Evolutionary conservation across 2,888 invertebrate species (phyloP).

Genomic region (Orchestes rusci): DNA sequence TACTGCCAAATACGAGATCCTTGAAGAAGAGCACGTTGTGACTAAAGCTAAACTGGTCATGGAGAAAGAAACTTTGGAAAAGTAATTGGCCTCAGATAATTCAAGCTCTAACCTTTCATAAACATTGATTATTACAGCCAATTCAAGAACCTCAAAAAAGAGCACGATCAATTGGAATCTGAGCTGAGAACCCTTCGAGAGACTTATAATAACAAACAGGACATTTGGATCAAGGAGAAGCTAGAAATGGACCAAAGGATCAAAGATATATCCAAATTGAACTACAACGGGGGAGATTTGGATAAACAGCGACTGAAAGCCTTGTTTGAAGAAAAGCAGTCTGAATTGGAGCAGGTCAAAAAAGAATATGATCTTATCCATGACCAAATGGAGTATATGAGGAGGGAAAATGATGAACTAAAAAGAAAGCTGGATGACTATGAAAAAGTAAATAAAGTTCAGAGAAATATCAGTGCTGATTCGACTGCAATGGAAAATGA

Average conservation of each 20-base stretch:
- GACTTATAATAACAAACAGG: constrained; percentile 56
- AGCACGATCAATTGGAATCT: constrained; percentile 52
- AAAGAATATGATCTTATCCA: constrained; percentile 60
- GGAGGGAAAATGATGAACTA: constrained; percentile 72
- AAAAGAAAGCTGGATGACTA: constrained; percentile 76
- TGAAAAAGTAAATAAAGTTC: constrained; percentile 75
- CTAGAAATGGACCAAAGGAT: constrained; percentile 54
- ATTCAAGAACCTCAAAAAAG: constrained; percentile 54
- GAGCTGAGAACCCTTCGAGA: constrained; percentile 61
- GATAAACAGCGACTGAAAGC: constrained; percentile 64
- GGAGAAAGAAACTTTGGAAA: constrained; percentile 73
- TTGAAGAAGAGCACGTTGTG: constrained; percentile 79
- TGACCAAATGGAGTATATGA: constrained; percentile 66
- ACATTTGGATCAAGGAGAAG: constrained; percentile 68
- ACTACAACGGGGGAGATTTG: constrained; percentile 39
- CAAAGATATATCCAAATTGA: constrained; percentile 38
- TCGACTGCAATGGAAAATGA: constrained; percentile 70
- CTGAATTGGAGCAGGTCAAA: constrained; percentile 62
- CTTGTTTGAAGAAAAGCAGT: constrained; percentile 65
- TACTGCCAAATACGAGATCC: constrained; percentile 72
- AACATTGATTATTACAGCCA: constrained; percentile 45
- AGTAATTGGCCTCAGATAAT: constrained; percentile 49
- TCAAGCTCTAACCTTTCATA: neutral
- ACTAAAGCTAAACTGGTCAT: constrained; percentile 74
- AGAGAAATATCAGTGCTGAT: constrained; percentile 69